phyloP scores from a whole-genome alignment of 92 coral and sea anemone species.

The Zoanthus sansibaricus region DNA sequence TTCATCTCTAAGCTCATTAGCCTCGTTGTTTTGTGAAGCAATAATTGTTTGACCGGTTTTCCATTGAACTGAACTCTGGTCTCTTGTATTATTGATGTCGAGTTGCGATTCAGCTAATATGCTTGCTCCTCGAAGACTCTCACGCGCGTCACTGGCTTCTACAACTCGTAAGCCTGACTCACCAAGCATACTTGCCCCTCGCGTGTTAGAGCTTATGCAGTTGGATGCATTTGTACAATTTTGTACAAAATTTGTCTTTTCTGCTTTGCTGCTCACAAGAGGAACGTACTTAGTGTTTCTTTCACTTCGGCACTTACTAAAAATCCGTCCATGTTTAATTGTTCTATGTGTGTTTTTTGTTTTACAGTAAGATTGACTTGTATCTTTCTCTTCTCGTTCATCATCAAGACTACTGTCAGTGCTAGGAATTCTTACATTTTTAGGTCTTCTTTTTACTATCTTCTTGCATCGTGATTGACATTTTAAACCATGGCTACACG shows the following conservation, averaged over 20 bases:
- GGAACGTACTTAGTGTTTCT: neutral
- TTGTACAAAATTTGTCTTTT: neutral
- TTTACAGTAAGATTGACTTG: neutral
- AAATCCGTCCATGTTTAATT: neutral
- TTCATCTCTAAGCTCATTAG: neutral
- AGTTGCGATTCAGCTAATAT: neutral
- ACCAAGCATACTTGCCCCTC: constrained; percentile 53
- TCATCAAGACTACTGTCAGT: neutral
- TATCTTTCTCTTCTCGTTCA: neutral
- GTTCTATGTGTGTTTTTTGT: neutral
- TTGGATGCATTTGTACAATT: neutral
- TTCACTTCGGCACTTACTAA: neutral
- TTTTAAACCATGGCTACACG: constrained; percentile 67
- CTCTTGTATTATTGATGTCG: neutral
- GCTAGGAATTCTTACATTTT: neutral
- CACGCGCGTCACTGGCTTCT: neutral
- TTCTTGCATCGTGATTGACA: constrained; percentile 60
- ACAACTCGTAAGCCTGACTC: neutral
- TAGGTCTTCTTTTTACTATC: constrained; percentile 21
- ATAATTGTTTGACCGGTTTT: constrained; percentile 54
- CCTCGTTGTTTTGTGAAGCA: neutral
- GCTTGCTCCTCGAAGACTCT: neutral
- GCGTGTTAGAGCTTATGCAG: neutral
- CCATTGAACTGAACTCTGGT: neutral
- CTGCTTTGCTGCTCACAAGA: neutral